These are phyloP conservation scores for Solenodon paradoxus DNA, from an alignment of 2,113 vertebrate species.

Conservation along the genomic window DNA sequence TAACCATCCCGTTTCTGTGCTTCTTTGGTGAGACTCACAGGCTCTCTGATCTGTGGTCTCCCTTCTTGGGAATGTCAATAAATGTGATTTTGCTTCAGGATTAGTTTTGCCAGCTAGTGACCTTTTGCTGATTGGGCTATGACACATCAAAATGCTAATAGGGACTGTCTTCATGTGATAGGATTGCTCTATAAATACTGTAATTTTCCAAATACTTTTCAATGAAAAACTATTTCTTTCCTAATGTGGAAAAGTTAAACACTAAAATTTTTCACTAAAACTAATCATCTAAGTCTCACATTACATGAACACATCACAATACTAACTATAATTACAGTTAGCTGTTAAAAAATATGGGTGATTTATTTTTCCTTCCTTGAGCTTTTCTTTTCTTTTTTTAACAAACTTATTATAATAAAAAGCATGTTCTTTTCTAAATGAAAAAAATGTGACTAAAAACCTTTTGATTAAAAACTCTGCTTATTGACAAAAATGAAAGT, in stretches of 20 bases:
- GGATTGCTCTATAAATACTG: background rate
- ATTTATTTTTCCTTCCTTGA: constrained; percentile 37
- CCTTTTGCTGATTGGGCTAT: background rate
- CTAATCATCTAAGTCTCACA: background rate
- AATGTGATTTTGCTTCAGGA: background rate
- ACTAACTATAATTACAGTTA: background rate
- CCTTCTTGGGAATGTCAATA: background rate
- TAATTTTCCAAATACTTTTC: background rate
- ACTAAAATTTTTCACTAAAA: background rate
- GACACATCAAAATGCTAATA: background rate
- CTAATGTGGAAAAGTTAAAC: background rate
- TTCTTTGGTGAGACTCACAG: background rate
- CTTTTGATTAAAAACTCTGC: background rate
- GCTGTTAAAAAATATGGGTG: background rate
- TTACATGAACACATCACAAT: background rate
- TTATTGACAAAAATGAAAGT: constrained; percentile 9
- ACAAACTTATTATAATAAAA: constrained; percentile 12
- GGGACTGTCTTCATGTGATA: background rate
- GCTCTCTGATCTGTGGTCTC: background rate
- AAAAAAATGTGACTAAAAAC: background rate
- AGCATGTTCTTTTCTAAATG: background rate
- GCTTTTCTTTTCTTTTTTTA: background rate
- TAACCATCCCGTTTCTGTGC: background rate
- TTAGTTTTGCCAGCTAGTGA: background rate
- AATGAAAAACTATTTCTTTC: background rate